Percentiles rank a stretch among this genome's conserved stretches.
phyloP scores from a whole-genome alignment of 35 echinoderm and acorn worm genomes.

The Nesometra sesokonis region DNA sequence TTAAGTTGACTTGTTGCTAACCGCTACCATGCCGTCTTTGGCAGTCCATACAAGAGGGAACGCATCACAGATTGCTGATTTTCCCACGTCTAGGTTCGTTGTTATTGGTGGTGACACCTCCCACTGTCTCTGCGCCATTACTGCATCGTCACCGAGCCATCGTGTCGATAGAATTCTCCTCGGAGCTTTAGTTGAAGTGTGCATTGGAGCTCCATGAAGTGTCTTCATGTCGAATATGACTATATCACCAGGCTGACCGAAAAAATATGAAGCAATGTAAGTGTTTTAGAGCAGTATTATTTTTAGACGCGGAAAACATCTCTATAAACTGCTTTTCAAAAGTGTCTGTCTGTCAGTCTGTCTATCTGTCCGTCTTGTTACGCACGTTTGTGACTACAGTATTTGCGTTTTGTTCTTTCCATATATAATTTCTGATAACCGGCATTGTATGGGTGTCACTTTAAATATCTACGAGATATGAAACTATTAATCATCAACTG shows the following conservation, averaged over 20 bases:
- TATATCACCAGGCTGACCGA: constrained; percentile 23
- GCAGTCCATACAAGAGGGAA: constrained; percentile 28
- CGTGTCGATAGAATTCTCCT: constrained; percentile 28
- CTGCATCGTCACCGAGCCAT: constrained; percentile 32
- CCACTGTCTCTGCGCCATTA: constrained; percentile 19
- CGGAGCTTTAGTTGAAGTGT: constrained; percentile 1
- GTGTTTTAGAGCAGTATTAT: too few relatives aligned
- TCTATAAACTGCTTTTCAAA: too few relatives aligned
- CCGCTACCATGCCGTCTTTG: not conserved
- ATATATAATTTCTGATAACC: too few relatives aligned
- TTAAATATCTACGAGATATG: too few relatives aligned
- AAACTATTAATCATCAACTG: too few relatives aligned
- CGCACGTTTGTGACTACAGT: too few relatives aligned
- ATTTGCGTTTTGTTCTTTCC: too few relatives aligned
- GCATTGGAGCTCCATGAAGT: constrained; percentile 24
- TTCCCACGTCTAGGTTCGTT: not conserved
- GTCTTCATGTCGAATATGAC: constrained; percentile 25
- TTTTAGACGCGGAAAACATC: too few relatives aligned
- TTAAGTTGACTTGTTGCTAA: too few relatives aligned
- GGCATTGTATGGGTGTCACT: too few relatives aligned
- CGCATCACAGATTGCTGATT: constrained; percentile 8
- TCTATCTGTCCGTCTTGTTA: too few relatives aligned
- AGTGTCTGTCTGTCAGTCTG: too few relatives aligned
- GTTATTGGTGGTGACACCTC: constrained; percentile 20
- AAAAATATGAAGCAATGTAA: not conserved